These are phyloP conservation scores for Bufo gargarizans DNA, from an alignment of 2,113 vertebrate species.

Conservation along the genomic window DNA sequence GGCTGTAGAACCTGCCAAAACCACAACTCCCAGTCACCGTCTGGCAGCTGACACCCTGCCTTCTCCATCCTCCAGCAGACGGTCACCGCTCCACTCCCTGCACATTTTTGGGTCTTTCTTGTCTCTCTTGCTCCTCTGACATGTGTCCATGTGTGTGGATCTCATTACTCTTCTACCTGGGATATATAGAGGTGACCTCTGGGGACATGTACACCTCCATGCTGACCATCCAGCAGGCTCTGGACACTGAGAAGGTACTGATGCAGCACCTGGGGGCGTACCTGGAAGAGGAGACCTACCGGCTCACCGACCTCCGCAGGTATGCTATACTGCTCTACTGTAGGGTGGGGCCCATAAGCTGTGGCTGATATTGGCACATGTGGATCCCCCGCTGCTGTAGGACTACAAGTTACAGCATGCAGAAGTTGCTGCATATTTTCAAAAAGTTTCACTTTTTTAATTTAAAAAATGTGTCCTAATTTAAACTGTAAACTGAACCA, in stretches of 20 bases:
- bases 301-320: slow-evolving; percentile 75
- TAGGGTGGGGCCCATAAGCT: not conserved
- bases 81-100: not conserved
- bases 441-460: no score
- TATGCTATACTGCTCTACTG: slow-evolving; percentile 60
- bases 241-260: slow-evolving; percentile 70
- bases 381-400: not conserved
- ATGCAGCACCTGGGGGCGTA: slow-evolving; percentile 70
- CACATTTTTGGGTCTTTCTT: not conserved
- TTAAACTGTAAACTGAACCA: no score
- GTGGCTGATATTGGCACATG: not conserved
- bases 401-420: slow-evolving; percentile 8
- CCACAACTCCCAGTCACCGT: not conserved
- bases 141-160: not conserved
- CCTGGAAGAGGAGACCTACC: slow-evolving; percentile 70
- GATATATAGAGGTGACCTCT: slow-evolving; percentile 4
- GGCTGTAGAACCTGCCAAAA: not conserved
- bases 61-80: not conserved
- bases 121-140: not conserved
- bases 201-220: slow-evolving; percentile 75
- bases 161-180: slow-evolving; percentile 47
- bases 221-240: slow-evolving; percentile 71
- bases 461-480: no score
- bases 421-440: no score
- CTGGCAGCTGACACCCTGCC: slow-evolving; percentile 6